Evolutionary conservation across 2,113 vertebrate genomes (phyloP).

Genomic region (Pollachius pollachius): DNA sequence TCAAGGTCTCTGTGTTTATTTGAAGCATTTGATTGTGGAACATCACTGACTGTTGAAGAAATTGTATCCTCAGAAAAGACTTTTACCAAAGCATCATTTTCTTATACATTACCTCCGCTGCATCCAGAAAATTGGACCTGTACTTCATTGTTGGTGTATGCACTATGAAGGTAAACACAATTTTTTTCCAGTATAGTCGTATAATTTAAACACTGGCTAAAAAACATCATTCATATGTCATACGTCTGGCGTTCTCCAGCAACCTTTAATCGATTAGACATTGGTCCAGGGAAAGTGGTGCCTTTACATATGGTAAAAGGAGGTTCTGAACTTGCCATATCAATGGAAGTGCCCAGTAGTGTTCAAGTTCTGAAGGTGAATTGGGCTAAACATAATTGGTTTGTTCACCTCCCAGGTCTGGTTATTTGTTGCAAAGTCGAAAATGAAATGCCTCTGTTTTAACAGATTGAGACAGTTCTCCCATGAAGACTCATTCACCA

Average conservation of each 20-base stretch:
- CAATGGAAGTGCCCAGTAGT: not conserved
- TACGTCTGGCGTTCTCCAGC: conserved; percentile 7
- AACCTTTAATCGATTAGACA: conserved; percentile 19
- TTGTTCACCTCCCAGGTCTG: too few species aligned
- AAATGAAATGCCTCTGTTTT: conserved; percentile 12
- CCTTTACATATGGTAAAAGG: too few species aligned
- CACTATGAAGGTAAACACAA: conserved; percentile 5
- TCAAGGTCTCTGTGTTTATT: conserved; percentile 14
- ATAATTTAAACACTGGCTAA: conserved; percentile 12
- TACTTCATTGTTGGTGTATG: conserved; percentile 10
- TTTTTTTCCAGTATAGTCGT: conserved; percentile 7
- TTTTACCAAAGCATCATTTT: conserved; percentile 28
- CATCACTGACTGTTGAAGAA: conserved; percentile 11
- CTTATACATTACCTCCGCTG: conserved; percentile 18
- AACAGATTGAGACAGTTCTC: conserved; percentile 21
- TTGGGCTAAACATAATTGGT: too few species aligned
- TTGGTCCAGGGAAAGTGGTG: conserved; percentile 20
- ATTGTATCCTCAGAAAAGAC: too few species aligned
- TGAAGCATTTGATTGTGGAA: conserved; percentile 23
- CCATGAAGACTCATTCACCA: too few species aligned
- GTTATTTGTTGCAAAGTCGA: too few species aligned
- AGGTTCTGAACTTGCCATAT: not conserved
- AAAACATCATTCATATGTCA: conserved; percentile 9
- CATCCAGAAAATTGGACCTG: conserved; percentile 6
- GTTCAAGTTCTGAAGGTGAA: not conserved